Evolutionary conservation across 2,113 vertebrate species (phyloP).

Genomic region (Salvelinus sp.): DNA sequence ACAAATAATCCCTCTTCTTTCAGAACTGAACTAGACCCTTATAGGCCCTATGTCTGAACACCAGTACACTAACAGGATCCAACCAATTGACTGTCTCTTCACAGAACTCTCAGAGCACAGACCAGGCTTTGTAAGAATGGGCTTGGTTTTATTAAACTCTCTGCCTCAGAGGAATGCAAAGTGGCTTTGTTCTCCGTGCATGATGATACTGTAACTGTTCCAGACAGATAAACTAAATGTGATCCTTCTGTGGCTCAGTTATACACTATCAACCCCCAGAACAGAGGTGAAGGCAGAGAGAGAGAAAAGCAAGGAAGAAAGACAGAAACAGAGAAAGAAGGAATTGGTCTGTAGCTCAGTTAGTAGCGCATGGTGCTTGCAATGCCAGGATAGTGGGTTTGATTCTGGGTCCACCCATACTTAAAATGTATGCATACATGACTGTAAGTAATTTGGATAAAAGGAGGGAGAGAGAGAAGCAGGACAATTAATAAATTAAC

Average conservation of each 20-base stretch:
- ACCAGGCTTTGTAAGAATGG: constrained; percentile 15
- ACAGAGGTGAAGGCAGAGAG: not conserved
- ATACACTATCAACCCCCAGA: not conserved
- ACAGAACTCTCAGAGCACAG: not conserved
- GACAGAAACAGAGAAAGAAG: not conserved
- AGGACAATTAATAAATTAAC: not conserved
- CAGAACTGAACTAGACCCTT: no score
- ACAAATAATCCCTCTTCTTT: not conserved
- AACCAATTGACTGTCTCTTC: not conserved
- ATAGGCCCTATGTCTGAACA: not conserved
- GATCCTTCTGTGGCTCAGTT: not conserved
- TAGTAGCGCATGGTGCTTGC: no score
- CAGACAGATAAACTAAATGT: constrained; percentile 2
- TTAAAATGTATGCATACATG: no score
- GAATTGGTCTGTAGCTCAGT: no score
- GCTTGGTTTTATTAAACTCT: constrained; percentile 13
- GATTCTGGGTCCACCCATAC: no score
- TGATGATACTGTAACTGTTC: not conserved
- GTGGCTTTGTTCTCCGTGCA: constrained; percentile 11
- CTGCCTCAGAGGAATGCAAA: constrained; percentile 31
- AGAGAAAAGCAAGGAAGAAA: not conserved
- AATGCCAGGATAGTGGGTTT: no score
- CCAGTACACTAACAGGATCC: not conserved
- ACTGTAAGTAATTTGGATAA: not conserved
- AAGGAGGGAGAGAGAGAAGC: not conserved